phyloP scores from a whole-genome alignment of 2,797 vertebrate genomes.

The Sitta carolinensis region DNA sequence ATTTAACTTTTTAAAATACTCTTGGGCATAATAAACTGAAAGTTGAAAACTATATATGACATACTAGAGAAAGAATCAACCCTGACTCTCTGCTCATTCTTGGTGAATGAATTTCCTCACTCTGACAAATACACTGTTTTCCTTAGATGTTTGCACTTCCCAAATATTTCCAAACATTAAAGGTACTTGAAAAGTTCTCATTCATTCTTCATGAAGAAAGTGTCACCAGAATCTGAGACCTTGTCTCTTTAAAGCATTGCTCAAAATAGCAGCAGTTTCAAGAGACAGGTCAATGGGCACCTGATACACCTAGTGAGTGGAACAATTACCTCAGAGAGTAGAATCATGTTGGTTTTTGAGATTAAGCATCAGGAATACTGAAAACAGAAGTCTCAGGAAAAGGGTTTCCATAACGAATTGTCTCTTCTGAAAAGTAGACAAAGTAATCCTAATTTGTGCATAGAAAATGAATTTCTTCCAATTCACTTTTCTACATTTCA shows the following conservation, averaged over 20 bases:
- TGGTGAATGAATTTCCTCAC: background rate
- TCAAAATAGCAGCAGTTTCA: background rate
- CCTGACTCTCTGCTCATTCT: background rate
- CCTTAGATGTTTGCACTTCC: background rate
- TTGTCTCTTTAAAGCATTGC: background rate
- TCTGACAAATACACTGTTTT: background rate
- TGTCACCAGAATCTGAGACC: background rate
- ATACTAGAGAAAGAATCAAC: background rate
- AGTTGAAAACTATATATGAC: background rate
- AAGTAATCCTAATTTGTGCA: background rate
- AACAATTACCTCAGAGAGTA: background rate
- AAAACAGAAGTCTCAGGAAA: no score
- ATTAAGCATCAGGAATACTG: background rate
- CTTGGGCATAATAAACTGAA: background rate
- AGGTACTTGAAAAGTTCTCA: background rate
- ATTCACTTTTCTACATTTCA: background rate
- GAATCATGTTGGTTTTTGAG: background rate
- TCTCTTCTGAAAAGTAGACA: background rate
- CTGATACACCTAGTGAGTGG: background rate
- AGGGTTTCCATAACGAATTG: background rate
- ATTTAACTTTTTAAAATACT: background rate
- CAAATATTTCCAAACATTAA: background rate
- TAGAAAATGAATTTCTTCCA: background rate
- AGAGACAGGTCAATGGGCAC: background rate
- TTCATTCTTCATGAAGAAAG: background rate